Conservation (phyloP, 2,797 vertebrate species). For the Notolepis coatsorum region DNA sequence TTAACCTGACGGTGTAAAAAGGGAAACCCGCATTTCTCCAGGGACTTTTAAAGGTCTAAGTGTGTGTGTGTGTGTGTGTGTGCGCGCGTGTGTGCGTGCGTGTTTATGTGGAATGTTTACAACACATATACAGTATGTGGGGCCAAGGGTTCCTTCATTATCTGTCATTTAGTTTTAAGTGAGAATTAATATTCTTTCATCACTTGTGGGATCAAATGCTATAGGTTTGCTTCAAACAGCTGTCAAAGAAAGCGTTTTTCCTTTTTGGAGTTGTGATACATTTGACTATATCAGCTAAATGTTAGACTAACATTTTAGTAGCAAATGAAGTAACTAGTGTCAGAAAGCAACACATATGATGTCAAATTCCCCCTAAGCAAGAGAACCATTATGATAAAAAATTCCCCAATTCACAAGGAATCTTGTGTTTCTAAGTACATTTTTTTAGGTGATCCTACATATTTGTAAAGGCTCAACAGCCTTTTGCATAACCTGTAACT, state of each 20-base stretch:
- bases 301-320: too few relatives aligned
- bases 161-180: slow-evolving; percentile 28
- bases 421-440: slow-evolving; percentile 12
- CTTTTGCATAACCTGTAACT: slow-evolving; percentile 15
- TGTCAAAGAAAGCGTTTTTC: not conserved
- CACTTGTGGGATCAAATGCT: slow-evolving; percentile 47
- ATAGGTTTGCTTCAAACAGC: slow-evolving; percentile 45
- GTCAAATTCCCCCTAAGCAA: slow-evolving; percentile 21
- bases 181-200: slow-evolving; percentile 17
- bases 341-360: not conserved
- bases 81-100: slow-evolving; percentile 17
- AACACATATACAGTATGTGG: not conserved
- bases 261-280: not conserved
- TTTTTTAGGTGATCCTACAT: slow-evolving; percentile 2
- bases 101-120: not conserved
- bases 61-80: slow-evolving; percentile 49
- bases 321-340: not conserved
- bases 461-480: too few relatives aligned
- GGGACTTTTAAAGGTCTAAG: slow-evolving; percentile 38
- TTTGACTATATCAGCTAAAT: slow-evolving; percentile 12
- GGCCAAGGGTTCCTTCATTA: slow-evolving; percentile 38
- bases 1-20: slow-evolving; percentile 50
- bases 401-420: slow-evolving; percentile 3
- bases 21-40: slow-evolving; percentile 33
- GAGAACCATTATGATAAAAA: slow-evolving; percentile 13